These are phyloP conservation scores for Vimba vimba DNA, from an alignment of 2,113 vertebrate genomes.

Conservation along the genomic window DNA sequence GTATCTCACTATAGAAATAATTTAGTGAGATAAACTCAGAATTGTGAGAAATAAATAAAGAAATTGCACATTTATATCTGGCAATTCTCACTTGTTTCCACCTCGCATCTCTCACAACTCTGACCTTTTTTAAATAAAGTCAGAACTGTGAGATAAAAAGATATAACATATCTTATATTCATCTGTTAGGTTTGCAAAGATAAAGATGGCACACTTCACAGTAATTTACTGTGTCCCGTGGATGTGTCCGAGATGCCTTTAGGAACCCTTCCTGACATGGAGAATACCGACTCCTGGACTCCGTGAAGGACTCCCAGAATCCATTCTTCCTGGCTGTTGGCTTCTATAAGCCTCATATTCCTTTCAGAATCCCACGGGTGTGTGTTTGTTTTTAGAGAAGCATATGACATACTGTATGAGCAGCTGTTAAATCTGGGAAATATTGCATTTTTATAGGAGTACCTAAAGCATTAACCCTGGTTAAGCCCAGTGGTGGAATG, in stretches of 20 bases:
- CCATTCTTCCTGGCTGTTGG: conserved; percentile 94
- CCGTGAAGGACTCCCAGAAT: conserved; percentile 59
- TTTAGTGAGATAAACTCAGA: too few species aligned
- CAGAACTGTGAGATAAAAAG: too few species aligned
- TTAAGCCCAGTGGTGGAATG: too few species aligned
- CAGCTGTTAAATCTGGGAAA: background rate
- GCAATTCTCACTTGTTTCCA: too few species aligned
- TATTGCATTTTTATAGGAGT: conserved; percentile 78
- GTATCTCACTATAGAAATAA: too few species aligned
- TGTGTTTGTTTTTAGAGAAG: background rate
- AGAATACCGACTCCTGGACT: conserved; percentile 85
- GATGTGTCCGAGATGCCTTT: conserved; percentile 85
- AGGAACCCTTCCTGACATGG: conserved; percentile 90
- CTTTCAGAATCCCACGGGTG: conserved; percentile 88
- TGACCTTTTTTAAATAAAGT: too few species aligned
- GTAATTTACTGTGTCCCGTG: conserved; percentile 91
- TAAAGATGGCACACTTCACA: conserved; percentile 83
- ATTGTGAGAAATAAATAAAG: too few species aligned
- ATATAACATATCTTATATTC: background rate
- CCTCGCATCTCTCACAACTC: too few species aligned
- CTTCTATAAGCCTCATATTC: conserved; percentile 97
- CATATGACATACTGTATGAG: background rate
- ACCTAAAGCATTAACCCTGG: conserved; percentile 74
- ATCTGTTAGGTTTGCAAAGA: conserved; percentile 86
- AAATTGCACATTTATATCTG: too few species aligned